These are phyloP conservation scores for Diloba caeruleocephala DNA, from an alignment of 2,888 invertebrate species.

Conservation along the genomic window DNA sequence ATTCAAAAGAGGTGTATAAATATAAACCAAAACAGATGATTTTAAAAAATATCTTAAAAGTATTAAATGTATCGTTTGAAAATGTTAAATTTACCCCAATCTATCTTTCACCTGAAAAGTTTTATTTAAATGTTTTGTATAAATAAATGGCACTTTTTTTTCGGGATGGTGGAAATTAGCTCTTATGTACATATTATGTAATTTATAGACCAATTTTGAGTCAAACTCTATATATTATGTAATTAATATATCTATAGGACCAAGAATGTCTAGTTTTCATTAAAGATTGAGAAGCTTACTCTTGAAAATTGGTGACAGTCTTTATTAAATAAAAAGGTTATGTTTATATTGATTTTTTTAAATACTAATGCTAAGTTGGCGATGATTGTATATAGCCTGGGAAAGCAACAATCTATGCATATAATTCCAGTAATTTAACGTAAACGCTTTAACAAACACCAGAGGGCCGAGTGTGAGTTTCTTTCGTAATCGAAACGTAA, in stretches of 20 bases:
- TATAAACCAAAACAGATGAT: too few species aligned
- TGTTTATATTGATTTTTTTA: constrained; percentile 40
- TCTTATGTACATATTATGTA: constrained; percentile 44
- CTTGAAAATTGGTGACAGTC: constrained; percentile 16
- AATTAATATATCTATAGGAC: constrained; percentile 42
- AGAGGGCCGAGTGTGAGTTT: too few species aligned
- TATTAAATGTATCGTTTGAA: too few species aligned
- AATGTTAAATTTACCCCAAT: constrained; percentile 1
- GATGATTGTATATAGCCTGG: constrained; percentile 37
- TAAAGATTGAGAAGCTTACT: constrained; percentile 9
- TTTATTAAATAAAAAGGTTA: constrained; percentile 24
- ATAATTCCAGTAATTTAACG: constrained; percentile 29
- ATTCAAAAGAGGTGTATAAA: background rate
- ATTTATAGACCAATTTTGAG: constrained; percentile 29
- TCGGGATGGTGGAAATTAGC: too few species aligned
- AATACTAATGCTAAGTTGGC: constrained; percentile 26
- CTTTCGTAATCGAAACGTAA: too few species aligned
- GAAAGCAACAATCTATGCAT: constrained; percentile 28
- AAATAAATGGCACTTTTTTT: too few species aligned
- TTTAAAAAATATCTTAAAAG: too few species aligned
- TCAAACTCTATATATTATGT: too few species aligned
- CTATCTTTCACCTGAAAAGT: background rate
- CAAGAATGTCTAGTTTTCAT: constrained; percentile 31
- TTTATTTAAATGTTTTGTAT: too few species aligned
- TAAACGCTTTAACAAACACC: constrained; percentile 22